Base-by-base conservation (phyloP, 2,113 vertebrate genomes). In the Oostethus manadensis region DNA sequence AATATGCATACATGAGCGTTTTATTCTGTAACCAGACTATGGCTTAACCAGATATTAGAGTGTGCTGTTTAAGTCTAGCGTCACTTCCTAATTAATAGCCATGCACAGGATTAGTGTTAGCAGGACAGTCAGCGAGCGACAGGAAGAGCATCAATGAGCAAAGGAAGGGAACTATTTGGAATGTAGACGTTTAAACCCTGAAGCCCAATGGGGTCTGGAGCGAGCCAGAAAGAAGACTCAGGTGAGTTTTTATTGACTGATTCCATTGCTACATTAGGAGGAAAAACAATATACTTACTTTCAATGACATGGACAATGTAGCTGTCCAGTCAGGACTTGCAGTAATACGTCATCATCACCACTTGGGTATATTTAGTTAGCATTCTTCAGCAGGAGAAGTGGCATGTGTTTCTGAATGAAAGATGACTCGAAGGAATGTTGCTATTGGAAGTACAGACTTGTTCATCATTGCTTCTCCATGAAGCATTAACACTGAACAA, bases 191-290 rank as follows among this genome's bases (percentile, higher is more conserved):
- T 33, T 33, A 7, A 33, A 42, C 58, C 68, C 51, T 64, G 67
- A 71, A 71, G 61, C 58, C 66, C 3, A n/a, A 90, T 91, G 89
- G 89, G 90, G 69, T 77, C 86, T 76, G 84, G 70, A 73, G 42
- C 77, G 10, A 86, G 89, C 45, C 89, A 88, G 56, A 70, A 55
- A 29, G 29, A 81, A 61, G 14, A 74, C 46, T 22, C 70, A 80
- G 90, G 90, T 91, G 79, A 63, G n/a, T 21, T 8, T 14, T 1
- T 1, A 2, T 6, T 40, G 2, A 44, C 4, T 8, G 26, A 51
- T 35, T 49, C n/a, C n/a, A n/a, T 20, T 15, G 18, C 13, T 54
- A 43, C 22, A 18, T 45, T 6, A 51, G 6, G 23, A n/a, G 23
- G 4, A 15, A 0, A 21, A 35, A 35, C 10, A 35, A 8, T 43